Evolutionary conservation across 2,888 invertebrate species (phyloP), one percentile per base, ranked within the genome.

Genomic region (Epistrophe eligans): DNA sequence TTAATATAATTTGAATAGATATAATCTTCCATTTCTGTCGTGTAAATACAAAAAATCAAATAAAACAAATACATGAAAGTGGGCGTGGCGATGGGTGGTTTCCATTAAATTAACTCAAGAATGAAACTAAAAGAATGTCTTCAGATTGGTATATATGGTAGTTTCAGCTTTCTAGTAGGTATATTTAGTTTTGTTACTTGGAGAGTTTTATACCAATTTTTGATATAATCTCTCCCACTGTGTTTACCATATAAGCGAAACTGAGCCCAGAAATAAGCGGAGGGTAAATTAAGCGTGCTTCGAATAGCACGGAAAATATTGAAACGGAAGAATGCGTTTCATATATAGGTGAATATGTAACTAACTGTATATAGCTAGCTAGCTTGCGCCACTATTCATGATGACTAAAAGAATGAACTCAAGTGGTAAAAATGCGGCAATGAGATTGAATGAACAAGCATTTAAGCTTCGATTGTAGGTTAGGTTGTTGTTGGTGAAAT

Each of bases 291-390:
- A 85, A 85, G 70, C 73, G 66, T 45, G 43, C 62, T 70, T 43
- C 50, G 48, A 9, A 58, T 40, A 57, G 48, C 43, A 72, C 19
- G 28, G 52, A 71, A 67, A 17, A 81, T 74, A 82, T 64, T 52
- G 82, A 73, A 77, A 74, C 77, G 82, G 85, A 85, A 77, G 85
- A 85, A 82, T 82, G 82, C 77, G 82, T 85, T 82, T 57, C 73
- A 82, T 77, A 79, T 24, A 24, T 24, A 24, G 74, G 77, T 71
- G 77, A 58, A 74, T 57, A 24, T 24, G 24, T 24, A 64, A 43
- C 55, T 81, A 73, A 74, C 72, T 64, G 70, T 60, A n/a, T n/a
- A n/a, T n/a, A 43, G 67, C 71, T 67, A 74, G 62, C 48, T 60
- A 35, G 67, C 71, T 70, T 77, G 70, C 55, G 64, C 74, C 77